Base-by-base conservation (phyloP, 2,113 vertebrate species). In the Crotophaga sulcirostris region DNA sequence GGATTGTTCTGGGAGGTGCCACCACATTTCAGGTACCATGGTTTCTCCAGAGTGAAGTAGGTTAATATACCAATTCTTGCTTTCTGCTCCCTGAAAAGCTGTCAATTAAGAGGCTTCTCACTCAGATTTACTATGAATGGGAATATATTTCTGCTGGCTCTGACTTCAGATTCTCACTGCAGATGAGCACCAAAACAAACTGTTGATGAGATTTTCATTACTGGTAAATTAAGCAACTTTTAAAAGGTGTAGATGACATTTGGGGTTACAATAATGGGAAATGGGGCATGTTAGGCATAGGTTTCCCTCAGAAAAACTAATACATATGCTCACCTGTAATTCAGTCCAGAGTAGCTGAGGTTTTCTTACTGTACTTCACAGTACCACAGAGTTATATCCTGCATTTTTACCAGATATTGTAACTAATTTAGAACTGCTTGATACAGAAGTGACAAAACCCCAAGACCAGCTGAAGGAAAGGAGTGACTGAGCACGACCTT, bases 41-140 rank as follows among this genome's bases (percentile, higher is more conserved):
- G 19, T 45, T 94, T 67, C 78, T 80, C n/a, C 52, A 36, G 24
- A 56, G 3, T 10, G 15, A 80, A 62, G 28, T 75, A 5, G 3
- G 45, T 56, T 66, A 73, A 21, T 47, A 33, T 66, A 80, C 86
- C 12, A 54, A 1, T 40, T 62, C 70, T 73, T 67, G 21, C 11
- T 67, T 70, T 62, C 56, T 79, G 45, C 38, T 80, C 67, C 60
- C 85, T 80, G 63, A 47, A 87, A 79, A 95, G 23, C n/a, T 20
- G 6, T 42, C 33, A 6, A 62, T 59, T 28, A 40, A 72, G 63
- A 76, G 36, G 25, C 21, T 42, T 51, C 42, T 81, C 11, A 2
- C 25, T 64, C 36, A 40, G 47, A 62, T 81, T 91, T 84, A 8
- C 31, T 29, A 19, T 12, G 26, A 25, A 36, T 17, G 17, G 51